phyloP scores from a whole-genome alignment of 2,888 invertebrate genomes.

The Macrophya annulata region DNA sequence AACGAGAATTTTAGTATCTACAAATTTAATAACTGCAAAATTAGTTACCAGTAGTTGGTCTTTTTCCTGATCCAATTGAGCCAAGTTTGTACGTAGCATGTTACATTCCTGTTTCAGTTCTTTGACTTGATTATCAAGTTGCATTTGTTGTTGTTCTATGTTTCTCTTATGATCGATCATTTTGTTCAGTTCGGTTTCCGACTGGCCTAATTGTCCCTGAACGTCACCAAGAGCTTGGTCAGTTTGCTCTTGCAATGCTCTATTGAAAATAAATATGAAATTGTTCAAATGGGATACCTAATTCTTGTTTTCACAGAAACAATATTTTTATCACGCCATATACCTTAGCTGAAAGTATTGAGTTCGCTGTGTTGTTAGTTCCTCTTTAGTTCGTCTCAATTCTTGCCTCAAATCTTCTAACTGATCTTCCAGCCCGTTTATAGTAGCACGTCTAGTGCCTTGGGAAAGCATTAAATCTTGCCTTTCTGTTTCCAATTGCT shows the following conservation, averaged over 20 bases:
- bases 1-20: conserved; percentile 25
- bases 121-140: conserved; percentile 83
- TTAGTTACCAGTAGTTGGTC: conserved; percentile 83
- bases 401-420: conserved; percentile 81
- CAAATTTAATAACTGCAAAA: conserved; percentile 23
- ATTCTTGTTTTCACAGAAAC: conserved; percentile 31
- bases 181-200: conserved; percentile 84
- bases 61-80: conserved; percentile 87
- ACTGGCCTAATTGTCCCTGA: conserved; percentile 85
- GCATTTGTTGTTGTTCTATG: conserved; percentile 83
- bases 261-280: conserved; percentile 71
- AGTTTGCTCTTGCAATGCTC: conserved; percentile 89
- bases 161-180: conserved; percentile 83
- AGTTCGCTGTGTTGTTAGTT: conserved; percentile 81
- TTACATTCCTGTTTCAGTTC: conserved; percentile 85
- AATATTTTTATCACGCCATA: conserved; percentile 34
- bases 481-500: conserved; percentile 82
- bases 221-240: conserved; percentile 87
- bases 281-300: neutral
- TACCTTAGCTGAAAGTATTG: conserved; percentile 84
- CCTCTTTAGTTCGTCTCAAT: conserved; percentile 80
- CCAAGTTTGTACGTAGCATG: conserved; percentile 84
- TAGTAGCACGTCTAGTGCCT: conserved; percentile 80
- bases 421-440: conserved; percentile 82
- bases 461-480: conserved; percentile 81